These are phyloP conservation scores for Parauchenoglanis ngamensis DNA, from an alignment of 2,797 vertebrate species.

Conservation along the genomic window DNA sequence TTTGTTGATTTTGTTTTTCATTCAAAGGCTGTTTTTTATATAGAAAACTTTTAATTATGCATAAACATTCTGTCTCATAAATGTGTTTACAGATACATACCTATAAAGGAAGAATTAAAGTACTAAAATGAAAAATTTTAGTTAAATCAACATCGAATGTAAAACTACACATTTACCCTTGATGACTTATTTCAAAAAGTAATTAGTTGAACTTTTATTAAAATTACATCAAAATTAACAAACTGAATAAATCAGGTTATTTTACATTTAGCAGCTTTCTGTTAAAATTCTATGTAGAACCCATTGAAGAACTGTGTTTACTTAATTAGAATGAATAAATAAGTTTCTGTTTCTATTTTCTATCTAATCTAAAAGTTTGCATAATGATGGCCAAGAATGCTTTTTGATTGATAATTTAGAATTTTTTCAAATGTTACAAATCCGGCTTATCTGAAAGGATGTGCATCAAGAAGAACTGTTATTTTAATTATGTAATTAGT, in stretches of 20 bases:
- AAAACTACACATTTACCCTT: not conserved
- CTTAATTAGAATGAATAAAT: not conserved
- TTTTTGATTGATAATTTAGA: not conserved
- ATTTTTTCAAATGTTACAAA: not conserved
- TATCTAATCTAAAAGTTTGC: not conserved
- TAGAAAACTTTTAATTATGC: not conserved
- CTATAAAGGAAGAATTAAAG: not conserved
- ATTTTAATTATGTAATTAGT: constrained; percentile 12
- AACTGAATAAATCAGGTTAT: not conserved
- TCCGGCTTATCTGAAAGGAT: not conserved
- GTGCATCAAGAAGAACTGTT: not conserved
- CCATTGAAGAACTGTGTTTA: not conserved
- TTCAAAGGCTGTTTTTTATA: not conserved
- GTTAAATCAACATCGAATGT: not conserved
- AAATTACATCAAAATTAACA: not conserved
- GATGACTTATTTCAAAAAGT: not conserved
- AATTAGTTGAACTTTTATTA: not conserved
- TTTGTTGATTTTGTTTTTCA: not conserved
- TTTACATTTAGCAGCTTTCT: not conserved
- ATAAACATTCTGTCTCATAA: not conserved
- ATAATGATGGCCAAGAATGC: not conserved
- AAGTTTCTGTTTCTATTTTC: not conserved
- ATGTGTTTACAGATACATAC: not conserved
- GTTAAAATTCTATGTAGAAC: not conserved
- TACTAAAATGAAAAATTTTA: not conserved